These are phyloP conservation scores for Ctenomys sociabilis DNA, from an alignment of 2,113 vertebrate species.

Conservation along the genomic window DNA sequence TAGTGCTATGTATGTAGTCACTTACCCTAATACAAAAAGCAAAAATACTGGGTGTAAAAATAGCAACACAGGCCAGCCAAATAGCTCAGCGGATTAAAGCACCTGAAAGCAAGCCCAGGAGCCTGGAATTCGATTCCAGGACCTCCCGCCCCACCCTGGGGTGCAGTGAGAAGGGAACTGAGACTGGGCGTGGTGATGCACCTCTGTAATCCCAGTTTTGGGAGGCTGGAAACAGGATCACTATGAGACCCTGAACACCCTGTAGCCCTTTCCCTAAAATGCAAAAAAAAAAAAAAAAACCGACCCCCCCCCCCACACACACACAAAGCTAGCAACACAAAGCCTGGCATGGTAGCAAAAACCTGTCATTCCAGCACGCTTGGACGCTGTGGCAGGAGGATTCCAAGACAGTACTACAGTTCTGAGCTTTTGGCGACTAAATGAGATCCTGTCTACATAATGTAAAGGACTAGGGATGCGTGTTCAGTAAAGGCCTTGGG, in stretches of 20 bases:
- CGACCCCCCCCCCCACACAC: no score
- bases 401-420: background rate
- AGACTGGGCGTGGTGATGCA: no score
- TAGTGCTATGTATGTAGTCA: background rate
- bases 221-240: no score
- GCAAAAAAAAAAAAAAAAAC: no score
- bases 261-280: no score
- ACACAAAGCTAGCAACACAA: background rate
- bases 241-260: no score
- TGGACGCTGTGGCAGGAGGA: background rate
- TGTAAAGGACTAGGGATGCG: background rate
- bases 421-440: background rate
- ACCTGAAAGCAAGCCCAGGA: no score
- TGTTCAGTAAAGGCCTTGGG: background rate
- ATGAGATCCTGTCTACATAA: background rate
- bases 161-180: no score
- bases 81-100: no score
- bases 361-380: background rate
- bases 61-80: background rate
- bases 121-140: no score
- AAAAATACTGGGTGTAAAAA: background rate
- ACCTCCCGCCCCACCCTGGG: no score
- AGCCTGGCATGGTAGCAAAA: background rate
- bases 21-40: background rate
- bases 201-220: no score